Evolutionary conservation across 2,888 invertebrate genomes (phyloP), one percentile per base, ranked within the genome.

Genomic region (Andrena dorsata): DNA sequence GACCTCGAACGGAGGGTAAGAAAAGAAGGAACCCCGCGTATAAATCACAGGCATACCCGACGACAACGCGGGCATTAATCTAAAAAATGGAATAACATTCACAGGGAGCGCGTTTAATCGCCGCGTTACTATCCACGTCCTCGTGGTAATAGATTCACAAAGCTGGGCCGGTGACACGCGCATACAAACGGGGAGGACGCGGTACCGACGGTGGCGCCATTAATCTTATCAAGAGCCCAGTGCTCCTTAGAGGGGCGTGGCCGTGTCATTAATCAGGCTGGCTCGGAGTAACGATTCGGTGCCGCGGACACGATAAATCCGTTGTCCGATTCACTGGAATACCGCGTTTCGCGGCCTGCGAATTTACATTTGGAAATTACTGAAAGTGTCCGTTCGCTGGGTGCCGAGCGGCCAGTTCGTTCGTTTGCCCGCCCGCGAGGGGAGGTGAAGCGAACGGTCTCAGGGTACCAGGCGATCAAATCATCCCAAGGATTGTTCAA

Each of bases 401-500:
- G 77, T 74, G 80, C 77, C 53, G 74, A 51, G 51, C 16, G 84
- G 76, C 60, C 84, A 13, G 20, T 23, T 23, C 26, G 26, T 56
- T 56, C 56, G 10, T 10, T 26, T 26, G 56, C 56, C 23, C 10
- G 23, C 1, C 1, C 23, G 23, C 20, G 23, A 20, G 20, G 53
- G 23, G 20, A 56, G 10, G 69, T 47, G 81, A 70, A 32, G 28
- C n/a, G 51, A 66, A 74, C 70, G 77, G 70, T 78, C 71, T 63
- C 85, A 47, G 76, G 83, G 74, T 74, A 76, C 66, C 28, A 41
- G 76, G 76, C 84, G 89, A 89, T 90, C 87, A 86, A 89, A 89
- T 90, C 89, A 88, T 88, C 84, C 75, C 70, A 72, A 66, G 87
- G 89, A 92, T 92, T 91, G 90, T 91, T 91, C 90, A 91, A 88